phyloP scores from a whole-genome alignment of 2,888 invertebrate species.

The Caenorhabditis sulstoni region DNA sequence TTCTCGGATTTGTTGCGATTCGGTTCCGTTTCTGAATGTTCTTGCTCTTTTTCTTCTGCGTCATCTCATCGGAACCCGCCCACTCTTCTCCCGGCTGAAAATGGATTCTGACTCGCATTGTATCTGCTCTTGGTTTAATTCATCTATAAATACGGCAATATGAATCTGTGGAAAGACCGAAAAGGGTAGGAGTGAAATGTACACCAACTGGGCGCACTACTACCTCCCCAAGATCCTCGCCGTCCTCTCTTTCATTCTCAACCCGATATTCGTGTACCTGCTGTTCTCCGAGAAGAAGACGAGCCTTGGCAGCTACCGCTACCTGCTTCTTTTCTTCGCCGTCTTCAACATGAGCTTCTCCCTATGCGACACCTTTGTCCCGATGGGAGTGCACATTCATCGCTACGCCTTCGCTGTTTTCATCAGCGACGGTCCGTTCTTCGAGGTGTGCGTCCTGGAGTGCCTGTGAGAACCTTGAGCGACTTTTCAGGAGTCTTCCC shows the following conservation, averaged over 20 bases:
- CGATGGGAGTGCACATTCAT: slow-evolving; percentile 8
- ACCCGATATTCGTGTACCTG: slow-evolving; percentile 22
- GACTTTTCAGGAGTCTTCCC: slow-evolving; percentile 3
- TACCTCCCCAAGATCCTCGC: slow-evolving; percentile 27
- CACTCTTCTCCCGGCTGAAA: too few species aligned
- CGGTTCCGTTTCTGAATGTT: too few species aligned
- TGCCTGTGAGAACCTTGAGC: not conserved
- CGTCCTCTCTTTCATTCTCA: slow-evolving; percentile 13
- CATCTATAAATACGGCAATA: too few species aligned
- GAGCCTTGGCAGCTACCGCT: slow-evolving; percentile 14
- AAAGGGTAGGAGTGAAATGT: slow-evolving; percentile 21
- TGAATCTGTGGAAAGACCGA: too few species aligned
- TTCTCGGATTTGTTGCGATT: too few species aligned
- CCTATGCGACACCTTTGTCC: slow-evolving; percentile 18
- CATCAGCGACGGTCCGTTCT: slow-evolving; percentile 36
- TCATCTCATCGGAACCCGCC: too few species aligned
- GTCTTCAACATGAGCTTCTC: slow-evolving; percentile 37
- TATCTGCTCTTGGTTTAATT: too few species aligned
- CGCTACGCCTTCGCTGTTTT: slow-evolving; percentile 22
- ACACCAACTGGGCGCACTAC: slow-evolving; percentile 37
- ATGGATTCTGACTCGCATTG: too few species aligned
- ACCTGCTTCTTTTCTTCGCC: slow-evolving; percentile 16
- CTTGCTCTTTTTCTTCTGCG: too few species aligned
- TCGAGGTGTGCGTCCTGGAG: not conserved
- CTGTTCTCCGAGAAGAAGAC: slow-evolving; percentile 13